Conservation (phyloP, 1,140 invertebrate species). For the Copidosoma floridanum region DNA sequence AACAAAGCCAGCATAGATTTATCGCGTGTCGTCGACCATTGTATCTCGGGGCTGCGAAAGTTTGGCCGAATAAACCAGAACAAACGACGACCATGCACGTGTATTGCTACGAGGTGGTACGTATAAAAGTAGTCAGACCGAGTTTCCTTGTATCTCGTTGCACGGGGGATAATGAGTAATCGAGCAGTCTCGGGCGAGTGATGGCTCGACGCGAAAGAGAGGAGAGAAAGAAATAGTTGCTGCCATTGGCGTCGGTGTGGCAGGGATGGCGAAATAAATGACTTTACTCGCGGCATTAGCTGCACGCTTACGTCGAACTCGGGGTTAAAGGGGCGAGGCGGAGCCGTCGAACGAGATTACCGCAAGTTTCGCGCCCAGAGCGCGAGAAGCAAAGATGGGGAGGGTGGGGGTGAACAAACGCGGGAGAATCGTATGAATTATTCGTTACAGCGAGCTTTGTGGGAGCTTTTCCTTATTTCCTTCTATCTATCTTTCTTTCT, state of each 20-base stretch:
- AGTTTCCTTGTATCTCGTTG: too few species aligned
- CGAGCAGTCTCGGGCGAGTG: too few species aligned
- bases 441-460: constrained; percentile 32
- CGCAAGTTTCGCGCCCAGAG: constrained; percentile 28
- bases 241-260: not conserved
- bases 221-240: not conserved
- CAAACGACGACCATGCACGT: too few species aligned
- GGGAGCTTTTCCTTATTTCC: too few species aligned
- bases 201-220: not conserved
- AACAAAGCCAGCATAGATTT: constrained; percentile 4
- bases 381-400: constrained; percentile 13
- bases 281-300: constrained; percentile 11
- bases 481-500: too few species aligned
- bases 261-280: constrained; percentile 29
- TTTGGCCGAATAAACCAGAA: too few species aligned
- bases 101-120: too few species aligned
- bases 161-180: constrained; percentile 19
- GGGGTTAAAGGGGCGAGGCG: too few species aligned
- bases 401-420: constrained; percentile 10
- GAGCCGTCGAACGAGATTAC: constrained; percentile 42
- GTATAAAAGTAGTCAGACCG: too few species aligned
- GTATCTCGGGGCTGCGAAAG: too few species aligned
- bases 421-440: constrained; percentile 39
- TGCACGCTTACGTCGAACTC: constrained; percentile 24
- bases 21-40: too few species aligned